Base-by-base conservation (phyloP, 2,113 vertebrate species). In the Aphyosemion australe region DNA sequence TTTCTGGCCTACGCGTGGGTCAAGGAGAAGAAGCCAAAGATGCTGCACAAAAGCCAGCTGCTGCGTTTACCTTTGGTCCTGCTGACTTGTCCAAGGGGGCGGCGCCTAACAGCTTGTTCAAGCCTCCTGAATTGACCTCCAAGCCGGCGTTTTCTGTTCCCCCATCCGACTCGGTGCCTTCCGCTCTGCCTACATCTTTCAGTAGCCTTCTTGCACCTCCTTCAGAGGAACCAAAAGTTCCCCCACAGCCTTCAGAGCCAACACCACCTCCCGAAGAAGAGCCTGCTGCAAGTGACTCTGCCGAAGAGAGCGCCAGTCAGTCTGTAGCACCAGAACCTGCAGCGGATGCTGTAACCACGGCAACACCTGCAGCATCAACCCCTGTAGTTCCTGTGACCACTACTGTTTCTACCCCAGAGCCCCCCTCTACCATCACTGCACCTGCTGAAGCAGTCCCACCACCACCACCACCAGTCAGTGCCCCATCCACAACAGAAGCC, bases 1-100 rank as follows among this genome's bases (percentile, higher is more conserved):
- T 99, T 65, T 97, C 95, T 0, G 96, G 94, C 3, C 88, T 99
- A 0, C 90, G 95, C 0, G 97, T 98, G 1, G 94, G 95, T 61
- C 95, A 93, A 43, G 92, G 90, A 4, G 96, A 96, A 5, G 95
- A 96, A 14, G 90, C 83, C 2, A 96, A 94, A 72, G 79, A 86
- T 4, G 43, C 73, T n/a, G 2, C 72, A 4, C 5, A 66, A 43
- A 52, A 85, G 69, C 87, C 93, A 43, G 51, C 84, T 20, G 56
- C 83, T 37, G 15, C 53, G 1, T 87, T 89, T 59, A 47, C 55
- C 64, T 95, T 95, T 37, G 56, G 72, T 4, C 6, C 79, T 48
- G 31, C 82, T 0, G 80, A 90, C 48, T 13, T 88, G 0, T 43
- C 88, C 6, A 88, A 89, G 34, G 67, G 74, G 2, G 18, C 85